These are phyloP conservation scores for Philonicus albiceps DNA, from an alignment of 2,888 invertebrate species.

Conservation along the genomic window DNA sequence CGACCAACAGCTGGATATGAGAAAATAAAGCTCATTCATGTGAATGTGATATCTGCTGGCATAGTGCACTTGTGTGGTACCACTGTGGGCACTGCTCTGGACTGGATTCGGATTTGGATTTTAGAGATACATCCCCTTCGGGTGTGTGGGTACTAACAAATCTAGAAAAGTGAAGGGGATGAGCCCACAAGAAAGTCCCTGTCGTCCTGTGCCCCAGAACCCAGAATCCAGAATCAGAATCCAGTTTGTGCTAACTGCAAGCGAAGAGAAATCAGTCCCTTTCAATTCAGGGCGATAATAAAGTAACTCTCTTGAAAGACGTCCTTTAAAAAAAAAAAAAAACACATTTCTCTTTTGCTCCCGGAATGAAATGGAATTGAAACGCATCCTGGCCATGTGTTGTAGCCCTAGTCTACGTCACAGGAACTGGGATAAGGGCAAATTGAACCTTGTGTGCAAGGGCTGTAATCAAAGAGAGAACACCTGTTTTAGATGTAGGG, in stretches of 20 bases:
- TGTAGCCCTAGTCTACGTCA: background rate
- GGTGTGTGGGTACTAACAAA: background rate
- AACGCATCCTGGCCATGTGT: background rate
- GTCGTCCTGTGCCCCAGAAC: background rate
- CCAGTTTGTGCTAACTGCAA: background rate
- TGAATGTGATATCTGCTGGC: constrained; percentile 1
- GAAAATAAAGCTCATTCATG: constrained; percentile 25
- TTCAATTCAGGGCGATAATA: background rate
- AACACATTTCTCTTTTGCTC: background rate
- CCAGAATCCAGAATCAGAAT: background rate
- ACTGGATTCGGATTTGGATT: background rate
- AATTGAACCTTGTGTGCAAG: background rate
- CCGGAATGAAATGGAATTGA: background rate
- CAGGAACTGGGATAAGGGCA: background rate
- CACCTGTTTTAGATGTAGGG: background rate
- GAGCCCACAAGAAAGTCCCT: background rate
- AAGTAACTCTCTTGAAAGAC: background rate
- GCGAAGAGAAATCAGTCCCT: background rate
- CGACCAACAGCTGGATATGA: background rate
- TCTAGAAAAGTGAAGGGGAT: background rate
- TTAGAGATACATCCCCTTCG: background rate
- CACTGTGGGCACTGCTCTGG: background rate
- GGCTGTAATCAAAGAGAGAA: constrained; percentile 4
- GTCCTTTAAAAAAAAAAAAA: background rate
- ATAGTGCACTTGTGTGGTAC: background rate